A percentile compares a stretch with the other conserved stretches of the same genome.
Evolutionary conservation across 1,140 invertebrate species (phyloP).

Genomic region (Aphelinus certus): DNA sequence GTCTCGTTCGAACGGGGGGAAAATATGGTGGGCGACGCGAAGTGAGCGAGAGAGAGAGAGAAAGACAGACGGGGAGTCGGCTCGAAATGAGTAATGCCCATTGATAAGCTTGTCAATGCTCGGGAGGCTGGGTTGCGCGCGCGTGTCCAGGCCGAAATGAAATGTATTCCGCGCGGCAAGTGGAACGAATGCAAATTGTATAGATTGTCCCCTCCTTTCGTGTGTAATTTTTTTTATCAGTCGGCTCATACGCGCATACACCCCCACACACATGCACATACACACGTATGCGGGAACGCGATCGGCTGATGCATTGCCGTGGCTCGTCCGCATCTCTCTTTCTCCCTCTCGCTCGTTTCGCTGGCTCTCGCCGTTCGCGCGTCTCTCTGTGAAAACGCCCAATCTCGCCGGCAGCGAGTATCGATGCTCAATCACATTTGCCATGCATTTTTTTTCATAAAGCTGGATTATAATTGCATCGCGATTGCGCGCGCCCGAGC

Average conservation of each 20-base stretch:
- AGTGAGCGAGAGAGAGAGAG: no score
- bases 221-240: conserved; percentile 61
- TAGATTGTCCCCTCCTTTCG: conserved; percentile 50
- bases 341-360: conserved; percentile 11
- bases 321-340: no score
- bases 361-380: conserved; percentile 38
- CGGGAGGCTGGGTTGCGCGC: no score
- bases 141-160: no score
- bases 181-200: no score
- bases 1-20: no score
- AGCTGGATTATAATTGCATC: conserved; percentile 68
- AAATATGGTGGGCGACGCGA: no score
- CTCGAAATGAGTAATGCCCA: no score
- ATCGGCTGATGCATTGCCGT: no score
- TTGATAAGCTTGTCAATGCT: no score
- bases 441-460: conserved; percentile 67
- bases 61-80: no score
- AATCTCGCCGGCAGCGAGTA: conserved; percentile 59
- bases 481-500: conserved; percentile 58
- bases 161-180: no score
- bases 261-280: background rate
- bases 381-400: conserved; percentile 41
- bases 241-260: conserved; percentile 25
- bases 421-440: conserved; percentile 67
- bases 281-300: background rate